Evolutionary conservation across 1,140 invertebrate species (phyloP), one percentile per base, ranked within the genome.

Genomic region (Euglossa dilemma): DNA sequence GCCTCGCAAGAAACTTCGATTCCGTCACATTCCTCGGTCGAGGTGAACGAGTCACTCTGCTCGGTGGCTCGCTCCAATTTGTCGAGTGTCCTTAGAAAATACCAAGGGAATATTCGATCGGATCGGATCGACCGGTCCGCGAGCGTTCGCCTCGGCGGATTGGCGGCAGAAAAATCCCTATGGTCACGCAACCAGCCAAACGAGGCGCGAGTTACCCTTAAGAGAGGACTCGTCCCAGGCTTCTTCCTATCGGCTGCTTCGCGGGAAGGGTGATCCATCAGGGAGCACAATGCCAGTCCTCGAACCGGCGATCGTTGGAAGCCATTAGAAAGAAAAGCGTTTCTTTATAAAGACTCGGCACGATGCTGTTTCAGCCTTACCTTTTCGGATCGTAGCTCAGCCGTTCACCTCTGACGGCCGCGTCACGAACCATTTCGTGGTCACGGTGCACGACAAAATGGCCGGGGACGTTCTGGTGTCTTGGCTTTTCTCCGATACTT

Each of bases 191-290:
- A 16, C 52, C 45, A 47, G 36, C 43, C 25, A 56, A 61, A 77
- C 0, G 7, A 69, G 67, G 67, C 43, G 43, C 45, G 45, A 59
- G 73, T 78, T 87, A 73, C 77, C 75, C 83, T 88, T 88, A 88
- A 87, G 47, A 36, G 59, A 54, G 75, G 75, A 78, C 63, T 45
- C 54, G 63, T 75, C 67, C 43, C 67, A 75, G 45, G 52, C 64
- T 36, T 36, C 36, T 36, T 36, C 36, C 36, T 36, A 36, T 36
- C 36, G 36, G 36, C 36, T 4, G 36, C 36, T 16, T 61, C 74
- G 61, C 36, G 59, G 43, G 54, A 64, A 87, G 59, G 6, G 52
- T 25, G 69, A 78, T 71, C 77, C 74, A 70, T 81, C 52, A 57
- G 54, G 47, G 9, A 56, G n/a, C n/a, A 73, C 82, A 71, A 75